These are phyloP conservation scores for Mormyrus proboscirostris DNA, from an alignment of 2,797 vertebrate genomes.

Conservation along the genomic window DNA sequence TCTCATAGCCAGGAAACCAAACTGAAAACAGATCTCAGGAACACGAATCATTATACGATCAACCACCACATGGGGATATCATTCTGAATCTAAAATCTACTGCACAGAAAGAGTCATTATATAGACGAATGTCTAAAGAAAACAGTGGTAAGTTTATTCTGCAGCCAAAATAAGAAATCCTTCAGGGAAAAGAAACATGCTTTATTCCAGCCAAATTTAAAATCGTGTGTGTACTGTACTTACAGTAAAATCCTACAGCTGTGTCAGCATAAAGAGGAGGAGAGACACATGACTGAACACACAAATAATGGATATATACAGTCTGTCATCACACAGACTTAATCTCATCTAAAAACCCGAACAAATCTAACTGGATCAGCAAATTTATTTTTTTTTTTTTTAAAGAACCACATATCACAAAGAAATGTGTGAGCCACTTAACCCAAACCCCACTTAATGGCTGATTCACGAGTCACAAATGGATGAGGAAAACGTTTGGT, in stretches of 20 bases:
- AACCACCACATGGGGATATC: neutral
- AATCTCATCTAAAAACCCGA: neutral
- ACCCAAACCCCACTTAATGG: neutral
- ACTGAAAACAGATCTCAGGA: neutral
- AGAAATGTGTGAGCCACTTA: neutral
- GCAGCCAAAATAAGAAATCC: neutral
- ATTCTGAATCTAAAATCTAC: neutral
- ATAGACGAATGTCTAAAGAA: neutral
- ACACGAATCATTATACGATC: neutral
- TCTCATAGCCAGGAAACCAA: neutral
- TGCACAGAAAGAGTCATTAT: neutral
- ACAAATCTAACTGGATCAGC: neutral
- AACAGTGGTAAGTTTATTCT: neutral
- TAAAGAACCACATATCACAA: neutral
- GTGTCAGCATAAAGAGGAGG: constrained; percentile 44
- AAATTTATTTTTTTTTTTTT: neutral
- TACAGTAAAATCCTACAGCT: constrained; percentile 77
- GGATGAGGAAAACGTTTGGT: neutral
- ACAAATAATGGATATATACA: neutral
- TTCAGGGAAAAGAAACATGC: neutral
- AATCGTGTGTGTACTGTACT: constrained; percentile 50
- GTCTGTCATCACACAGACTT: neutral
- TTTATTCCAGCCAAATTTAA: neutral
- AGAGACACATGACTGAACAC: constrained; percentile 3
- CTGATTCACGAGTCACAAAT: neutral